These are phyloP conservation scores for Anas bahamensis DNA, from an alignment of 2,797 vertebrate species.

Conservation along the genomic window DNA sequence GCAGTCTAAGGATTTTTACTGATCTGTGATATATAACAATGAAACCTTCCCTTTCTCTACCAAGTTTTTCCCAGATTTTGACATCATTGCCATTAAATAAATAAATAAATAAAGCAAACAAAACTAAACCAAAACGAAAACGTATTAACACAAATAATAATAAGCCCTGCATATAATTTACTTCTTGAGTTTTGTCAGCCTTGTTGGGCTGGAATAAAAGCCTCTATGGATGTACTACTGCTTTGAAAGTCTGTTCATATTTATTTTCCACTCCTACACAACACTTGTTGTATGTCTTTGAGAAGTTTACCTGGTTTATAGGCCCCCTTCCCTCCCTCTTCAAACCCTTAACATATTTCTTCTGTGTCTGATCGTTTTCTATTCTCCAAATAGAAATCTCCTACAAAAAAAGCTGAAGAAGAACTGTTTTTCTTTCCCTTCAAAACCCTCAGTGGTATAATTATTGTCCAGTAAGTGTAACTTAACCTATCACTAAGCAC, in stretches of 20 bases:
- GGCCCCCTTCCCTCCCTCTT: background rate
- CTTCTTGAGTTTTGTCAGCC: background rate
- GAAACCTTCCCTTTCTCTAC: background rate
- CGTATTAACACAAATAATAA: background rate
- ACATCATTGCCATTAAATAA: background rate
- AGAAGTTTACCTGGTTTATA: background rate
- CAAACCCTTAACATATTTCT: background rate
- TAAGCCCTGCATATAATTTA: background rate
- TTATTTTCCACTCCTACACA: slow-evolving; percentile 31
- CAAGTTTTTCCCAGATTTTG: background rate
- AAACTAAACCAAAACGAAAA: background rate
- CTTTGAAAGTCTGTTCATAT: slow-evolving; percentile 10
- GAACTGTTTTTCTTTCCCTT: background rate
- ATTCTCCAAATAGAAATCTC: background rate
- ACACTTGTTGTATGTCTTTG: background rate
- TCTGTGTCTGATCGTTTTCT: background rate
- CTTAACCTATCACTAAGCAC: background rate
- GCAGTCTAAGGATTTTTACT: background rate
- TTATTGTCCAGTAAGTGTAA: background rate
- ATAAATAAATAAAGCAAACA: background rate
- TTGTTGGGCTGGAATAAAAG: background rate
- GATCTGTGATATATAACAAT: background rate
- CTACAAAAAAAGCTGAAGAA: background rate
- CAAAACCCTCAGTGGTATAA: background rate
- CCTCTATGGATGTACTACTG: background rate